Base-by-base conservation (phyloP, 2,113 vertebrate species). In the Columba livia region DNA sequence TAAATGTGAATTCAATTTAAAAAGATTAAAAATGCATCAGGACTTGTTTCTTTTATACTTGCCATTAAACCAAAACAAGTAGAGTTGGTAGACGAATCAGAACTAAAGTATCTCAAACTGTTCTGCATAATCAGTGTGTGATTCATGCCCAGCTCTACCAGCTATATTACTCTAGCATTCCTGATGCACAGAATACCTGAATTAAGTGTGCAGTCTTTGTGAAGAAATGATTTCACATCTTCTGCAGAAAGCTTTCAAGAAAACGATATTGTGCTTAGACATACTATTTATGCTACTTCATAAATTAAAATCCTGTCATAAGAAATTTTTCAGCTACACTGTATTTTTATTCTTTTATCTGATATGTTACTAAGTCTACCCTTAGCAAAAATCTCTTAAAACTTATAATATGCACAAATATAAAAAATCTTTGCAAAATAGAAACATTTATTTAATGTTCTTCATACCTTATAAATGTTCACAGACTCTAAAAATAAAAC, bases 331-430 rank as follows among this genome's bases (percentile, higher is more conserved):
- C 26, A 90, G 58, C 82, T 95, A 95, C 48, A 88, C 11, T 79
- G 23, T 74, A 79, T 81, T 91, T 95, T 88, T 92, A 84, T 69
- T 86, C 56, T 91, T 93, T 56, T 92, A 91, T 66, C 90, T 90
- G 94, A 91, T 95, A 96, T 90, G 70, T 93, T 86, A 85, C 54
- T 88, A 96, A 86, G 64, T 71, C 92, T 89, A 95, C 26, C 53
- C 58, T 57, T 88, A 94, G 86, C 64, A 91, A 96, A 97, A 93
- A 67, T 66, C 32, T 71, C 72, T 92, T 80, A 40, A 77, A 98
- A 98, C 94, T 89, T 96, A 98, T 97, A 95, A 96, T 89, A 75
- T 38, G 71, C 79, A 91, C 90, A 96, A 97, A 96, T 96, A 93
- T 93, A 91, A 95, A 95, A 97, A 96, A 51, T 64, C 81, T 96